phyloP scores from a whole-genome alignment of 2,888 invertebrate species.

The Drosophila paranaensis region DNA sequence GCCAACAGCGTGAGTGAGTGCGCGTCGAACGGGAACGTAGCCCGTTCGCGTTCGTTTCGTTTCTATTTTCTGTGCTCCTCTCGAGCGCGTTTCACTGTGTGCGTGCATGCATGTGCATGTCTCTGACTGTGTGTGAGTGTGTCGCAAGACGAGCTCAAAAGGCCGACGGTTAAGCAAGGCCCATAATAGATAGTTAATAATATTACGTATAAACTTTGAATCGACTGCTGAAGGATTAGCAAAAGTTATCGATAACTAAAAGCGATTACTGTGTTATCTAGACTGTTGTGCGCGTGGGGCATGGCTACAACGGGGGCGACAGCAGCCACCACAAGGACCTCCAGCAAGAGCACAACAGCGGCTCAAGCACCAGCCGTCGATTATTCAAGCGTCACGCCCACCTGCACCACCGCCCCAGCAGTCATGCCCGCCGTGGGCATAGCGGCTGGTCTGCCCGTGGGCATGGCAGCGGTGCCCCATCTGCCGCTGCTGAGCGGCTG shows the following conservation, averaged over 20 bases:
- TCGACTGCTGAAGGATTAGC: background rate
- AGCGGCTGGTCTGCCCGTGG: slow-evolving; percentile 51
- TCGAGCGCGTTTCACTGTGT: slow-evolving; percentile 29
- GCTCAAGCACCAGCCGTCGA: slow-evolving; percentile 19
- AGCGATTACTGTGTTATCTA: slow-evolving; percentile 5
- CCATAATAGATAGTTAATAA: background rate
- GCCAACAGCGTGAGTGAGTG: slow-evolving; percentile 76
- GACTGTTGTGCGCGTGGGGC: slow-evolving; percentile 47
- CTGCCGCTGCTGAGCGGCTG: slow-evolving; percentile 54
- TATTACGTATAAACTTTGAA: background rate
- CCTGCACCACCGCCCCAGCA: slow-evolving; percentile 82
- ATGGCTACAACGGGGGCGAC: slow-evolving; percentile 69
- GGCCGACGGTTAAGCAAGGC: slow-evolving; percentile 36
- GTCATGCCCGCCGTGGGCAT: slow-evolving; percentile 86
- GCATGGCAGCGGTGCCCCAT: slow-evolving; percentile 65
- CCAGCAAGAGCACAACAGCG: slow-evolving; percentile 56
- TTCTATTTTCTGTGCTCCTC: slow-evolving; percentile 28
- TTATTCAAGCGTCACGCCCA: slow-evolving; percentile 38
- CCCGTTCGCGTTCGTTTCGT: slow-evolving; percentile 55
- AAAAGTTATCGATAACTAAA: slow-evolving; percentile 2
- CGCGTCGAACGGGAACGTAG: slow-evolving; percentile 74
- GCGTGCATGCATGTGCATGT: slow-evolving; percentile 10
- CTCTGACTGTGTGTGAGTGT: slow-evolving; percentile 11
- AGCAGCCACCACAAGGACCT: slow-evolving; percentile 83
- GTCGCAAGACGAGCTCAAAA: slow-evolving; percentile 46